These are phyloP conservation scores for Chrysochloris asiatica DNA, from an alignment of 2,113 vertebrate genomes.

Conservation along the genomic window DNA sequence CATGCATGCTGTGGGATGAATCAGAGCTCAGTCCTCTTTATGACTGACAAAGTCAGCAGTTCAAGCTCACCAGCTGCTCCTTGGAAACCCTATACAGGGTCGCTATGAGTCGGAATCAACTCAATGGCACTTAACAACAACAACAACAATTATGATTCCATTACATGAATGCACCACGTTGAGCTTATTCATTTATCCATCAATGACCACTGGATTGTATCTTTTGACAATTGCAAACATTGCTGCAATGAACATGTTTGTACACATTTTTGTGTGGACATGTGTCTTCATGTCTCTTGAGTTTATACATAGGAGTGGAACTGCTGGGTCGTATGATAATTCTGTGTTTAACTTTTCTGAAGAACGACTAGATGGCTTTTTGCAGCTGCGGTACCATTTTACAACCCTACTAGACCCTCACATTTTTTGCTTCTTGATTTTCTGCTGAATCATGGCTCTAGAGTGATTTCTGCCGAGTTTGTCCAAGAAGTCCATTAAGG, in stretches of 20 bases:
- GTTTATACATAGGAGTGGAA: neutral
- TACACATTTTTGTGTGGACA: neutral
- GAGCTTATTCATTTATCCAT: too few species aligned
- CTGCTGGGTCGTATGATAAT: neutral
- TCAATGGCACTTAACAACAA: too few species aligned
- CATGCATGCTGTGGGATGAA: too few species aligned
- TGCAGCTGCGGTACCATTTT: neutral
- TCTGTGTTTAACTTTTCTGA: neutral
- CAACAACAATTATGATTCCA: too few species aligned
- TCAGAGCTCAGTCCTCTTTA: too few species aligned
- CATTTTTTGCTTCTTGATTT: neutral
- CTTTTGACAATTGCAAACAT: too few species aligned
- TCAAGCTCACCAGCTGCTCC: too few species aligned
- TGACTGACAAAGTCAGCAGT: too few species aligned
- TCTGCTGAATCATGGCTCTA: neutral
- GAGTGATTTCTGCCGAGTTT: neutral
- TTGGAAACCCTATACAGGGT: too few species aligned
- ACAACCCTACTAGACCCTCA: neutral
- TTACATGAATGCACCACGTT: too few species aligned
- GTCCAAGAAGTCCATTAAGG: neutral
- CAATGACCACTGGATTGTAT: neutral
- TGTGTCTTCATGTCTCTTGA: neutral
- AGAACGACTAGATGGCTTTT: neutral
- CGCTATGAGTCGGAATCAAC: too few species aligned
- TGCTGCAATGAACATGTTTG: neutral